phyloP scores from a whole-genome alignment of 2,113 vertebrate species.

The Ceyx melanurus region DNA sequence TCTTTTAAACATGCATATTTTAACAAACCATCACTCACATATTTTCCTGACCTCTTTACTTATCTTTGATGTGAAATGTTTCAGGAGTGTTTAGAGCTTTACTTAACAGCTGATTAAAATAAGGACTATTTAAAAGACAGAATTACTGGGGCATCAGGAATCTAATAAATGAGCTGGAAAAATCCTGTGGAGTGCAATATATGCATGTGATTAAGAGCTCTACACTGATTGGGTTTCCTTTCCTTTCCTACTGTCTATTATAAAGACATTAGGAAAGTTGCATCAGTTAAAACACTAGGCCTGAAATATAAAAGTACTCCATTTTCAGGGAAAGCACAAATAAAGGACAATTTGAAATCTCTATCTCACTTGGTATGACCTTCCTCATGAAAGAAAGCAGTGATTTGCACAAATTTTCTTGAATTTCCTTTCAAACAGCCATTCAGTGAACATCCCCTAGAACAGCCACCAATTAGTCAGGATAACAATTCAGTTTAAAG shows the following conservation, averaged over 20 bases:
- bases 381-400: neutral
- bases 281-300: neutral
- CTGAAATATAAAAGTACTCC: neutral
- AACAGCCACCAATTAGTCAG: neutral
- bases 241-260: neutral
- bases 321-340: constrained; percentile 16
- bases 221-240: neutral
- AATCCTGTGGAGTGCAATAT: neutral
- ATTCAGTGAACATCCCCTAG: neutral
- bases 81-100: neutral
- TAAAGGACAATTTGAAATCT: neutral
- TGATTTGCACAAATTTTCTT: neutral
- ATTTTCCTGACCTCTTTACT: neutral
- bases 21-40: neutral
- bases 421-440: neutral
- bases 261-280: neutral
- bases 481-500: neutral
- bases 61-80: neutral
- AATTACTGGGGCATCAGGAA: constrained; percentile 1
- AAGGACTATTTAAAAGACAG: neutral
- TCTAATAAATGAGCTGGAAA: constrained; percentile 2
- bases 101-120: neutral
- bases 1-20: neutral
- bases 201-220: neutral
- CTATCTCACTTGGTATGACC: neutral